A percentile compares a stretch with the other conserved stretches of the same genome.
phyloP scores from a whole-genome alignment of 30 jellyfish, hydroid and myxozoan species.

The Aurelia coerulea region DNA sequence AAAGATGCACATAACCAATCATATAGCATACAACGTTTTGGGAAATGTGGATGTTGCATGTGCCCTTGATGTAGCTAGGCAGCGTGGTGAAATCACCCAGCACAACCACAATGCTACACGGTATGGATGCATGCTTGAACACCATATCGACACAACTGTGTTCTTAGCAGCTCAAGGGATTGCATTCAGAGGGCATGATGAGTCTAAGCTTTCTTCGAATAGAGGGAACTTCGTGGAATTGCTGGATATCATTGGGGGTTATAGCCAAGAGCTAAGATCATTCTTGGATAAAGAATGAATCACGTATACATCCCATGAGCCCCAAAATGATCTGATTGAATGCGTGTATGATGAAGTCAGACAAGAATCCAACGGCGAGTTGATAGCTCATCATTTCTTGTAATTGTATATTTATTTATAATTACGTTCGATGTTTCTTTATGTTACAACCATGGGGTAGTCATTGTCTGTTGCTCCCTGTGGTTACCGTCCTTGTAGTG shows the following conservation, averaged over 20 bases:
- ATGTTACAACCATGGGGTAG: no score
- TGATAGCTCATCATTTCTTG: no score
- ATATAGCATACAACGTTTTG: conserved; percentile 27
- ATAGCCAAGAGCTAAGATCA: conserved; percentile 34
- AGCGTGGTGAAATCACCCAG: conserved; percentile 22
- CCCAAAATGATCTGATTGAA: conserved; percentile 44
- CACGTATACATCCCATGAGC: conserved; percentile 62
- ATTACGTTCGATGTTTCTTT: no score
- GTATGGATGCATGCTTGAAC: neutral
- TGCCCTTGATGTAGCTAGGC: conserved; percentile 29
- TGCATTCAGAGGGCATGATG: conserved; percentile 50
- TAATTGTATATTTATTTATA: no score
- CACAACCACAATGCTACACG: no score
- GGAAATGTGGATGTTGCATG: conserved; percentile 41
- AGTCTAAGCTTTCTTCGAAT: conserved; percentile 24
- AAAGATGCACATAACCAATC: conserved; percentile 30
- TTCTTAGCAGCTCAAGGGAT: conserved; percentile 42
- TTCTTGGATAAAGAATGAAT: no score
- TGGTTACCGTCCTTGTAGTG: no score
- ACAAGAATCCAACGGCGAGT: no score
- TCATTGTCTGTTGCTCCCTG: no score
- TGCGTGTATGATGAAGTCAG: conserved; percentile 38
- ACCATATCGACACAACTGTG: conserved; percentile 24
- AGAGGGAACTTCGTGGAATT: conserved; percentile 41
- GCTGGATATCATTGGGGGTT: conserved; percentile 30